Base-by-base conservation (phyloP, 2,797 vertebrate species). In the Xenops minutus region DNA sequence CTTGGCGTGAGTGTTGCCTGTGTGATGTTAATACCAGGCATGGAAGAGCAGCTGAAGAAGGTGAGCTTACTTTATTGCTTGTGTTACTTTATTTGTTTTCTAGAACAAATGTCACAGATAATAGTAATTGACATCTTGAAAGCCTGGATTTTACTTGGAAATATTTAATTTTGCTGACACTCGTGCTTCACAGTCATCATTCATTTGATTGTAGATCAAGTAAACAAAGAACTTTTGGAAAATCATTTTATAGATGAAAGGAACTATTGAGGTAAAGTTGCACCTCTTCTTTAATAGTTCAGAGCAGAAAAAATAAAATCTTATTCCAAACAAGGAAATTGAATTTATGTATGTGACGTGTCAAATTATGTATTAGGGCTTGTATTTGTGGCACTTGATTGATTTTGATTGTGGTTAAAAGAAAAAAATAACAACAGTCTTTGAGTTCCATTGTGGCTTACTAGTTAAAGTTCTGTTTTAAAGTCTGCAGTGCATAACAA, bases 21-120 rank as follows among this genome's bases (percentile, higher is more conserved):
- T 61, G 98, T 99, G 68, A 99, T 99, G 99, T 84, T 99, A 88
- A 98, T 99, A 98, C 99, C 99, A 5, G 99, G 99, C 95, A 99
- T 99, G 99, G 99, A 99, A 96, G 98, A 98, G n/a, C 99, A 99
- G 63, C 98, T 99, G 39, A 99, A 99, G 96, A 99, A 99, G 99
- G 99, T 99, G 88, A 71, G 85, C 73, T 93, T 88, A 87, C n/a
- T 74, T 63, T 77, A 85, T 74, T 85, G n/a, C 13, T 90, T 54
- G 19, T 54, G 30, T 54, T 32, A 54, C 52, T 54, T 32, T 18
- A 62, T 4, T 5, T 51, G 8, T 67, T 75, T 86, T 51, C 15
- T 80, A 43, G 29, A 85, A 69, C n/a, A 75, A 2, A 19, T 88
- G 51, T 81, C 41, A 32, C 22, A 8, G 16, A 41, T 59, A 51